These are phyloP conservation scores for Metellina segmentata DNA, from an alignment of 2,888 invertebrate genomes.

Conservation along the genomic window DNA sequence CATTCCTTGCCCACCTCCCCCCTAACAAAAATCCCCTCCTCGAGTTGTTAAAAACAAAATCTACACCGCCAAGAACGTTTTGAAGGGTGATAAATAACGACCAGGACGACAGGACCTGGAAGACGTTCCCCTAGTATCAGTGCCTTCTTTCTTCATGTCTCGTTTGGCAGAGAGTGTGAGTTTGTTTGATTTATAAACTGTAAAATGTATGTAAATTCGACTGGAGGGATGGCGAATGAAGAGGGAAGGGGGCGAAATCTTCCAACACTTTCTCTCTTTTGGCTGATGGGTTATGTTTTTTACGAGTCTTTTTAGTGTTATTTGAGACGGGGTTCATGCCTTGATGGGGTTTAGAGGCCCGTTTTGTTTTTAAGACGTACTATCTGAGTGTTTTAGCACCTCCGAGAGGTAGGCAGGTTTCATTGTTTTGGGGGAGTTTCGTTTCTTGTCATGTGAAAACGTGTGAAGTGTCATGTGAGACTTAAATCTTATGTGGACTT, in stretches of 20 bases:
- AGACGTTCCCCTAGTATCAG: constrained; percentile 7
- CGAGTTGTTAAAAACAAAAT: background rate
- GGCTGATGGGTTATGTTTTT: constrained; percentile 51
- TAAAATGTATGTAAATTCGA: constrained; percentile 67
- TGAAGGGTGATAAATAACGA: constrained; percentile 35
- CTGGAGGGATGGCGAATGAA: background rate
- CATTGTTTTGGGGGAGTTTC: background rate
- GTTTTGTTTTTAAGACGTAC: constrained; percentile 13
- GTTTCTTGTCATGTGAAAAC: background rate
- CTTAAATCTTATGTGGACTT: too few relatives aligned
- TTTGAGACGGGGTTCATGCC: constrained; percentile 3
- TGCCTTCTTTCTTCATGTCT: constrained; percentile 24
- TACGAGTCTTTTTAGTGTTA: constrained; percentile 51
- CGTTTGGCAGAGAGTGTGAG: constrained; percentile 11
- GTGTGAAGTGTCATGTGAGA: too few relatives aligned
- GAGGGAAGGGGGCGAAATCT: background rate
- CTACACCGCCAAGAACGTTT: constrained; percentile 13
- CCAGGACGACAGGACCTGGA: constrained; percentile 21
- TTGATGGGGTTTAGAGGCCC: constrained; percentile 32
- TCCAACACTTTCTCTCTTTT: constrained; percentile 36
- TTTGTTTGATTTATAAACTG: constrained; percentile 64
- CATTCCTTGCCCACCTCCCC: background rate
- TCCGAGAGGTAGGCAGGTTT: background rate
- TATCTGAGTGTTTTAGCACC: constrained; percentile 22
- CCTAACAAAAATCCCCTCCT: background rate